Base-by-base conservation (phyloP, 2,797 vertebrate species). In the Pseudomugil gertrudae region DNA sequence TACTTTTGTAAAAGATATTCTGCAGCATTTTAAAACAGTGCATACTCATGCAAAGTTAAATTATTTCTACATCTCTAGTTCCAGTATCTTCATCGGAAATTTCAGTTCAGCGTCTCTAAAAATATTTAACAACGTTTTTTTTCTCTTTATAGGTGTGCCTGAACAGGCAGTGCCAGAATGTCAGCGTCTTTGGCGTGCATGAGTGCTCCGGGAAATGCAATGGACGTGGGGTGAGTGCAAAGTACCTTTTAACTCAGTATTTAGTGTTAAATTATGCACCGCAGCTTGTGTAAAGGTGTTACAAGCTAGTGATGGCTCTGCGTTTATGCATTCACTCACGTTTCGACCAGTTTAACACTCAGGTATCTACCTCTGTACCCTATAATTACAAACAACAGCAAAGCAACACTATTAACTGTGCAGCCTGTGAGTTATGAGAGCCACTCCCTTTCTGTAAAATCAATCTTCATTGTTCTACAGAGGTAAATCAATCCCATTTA, bases 101-200 rank as follows among this genome's bases (percentile, higher is more conserved):
- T 57, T 7, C 24, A 61, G 13, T 65, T 53, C 51, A 55, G 10
- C 24, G 14, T 51, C 27, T 57, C 43, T 61, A 38, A 40, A 69
- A 76, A 66, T 27, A 14, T 50, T 65, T 58, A 72, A 63, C 50
- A 59, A 62, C 58, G 62, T n/a, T n/a, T n/a, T 30, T 72, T 47
- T 69, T 66, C 51, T 40, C 32, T 63, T 77, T 61, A 0, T 87
- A 99, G 98, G 95, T 99, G 81, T 99, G 98, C 74, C 93, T 98
- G 74, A 96, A 97, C 60, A 95, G 98, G 0, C 95, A 84, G 33
- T 99, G 98, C 84, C 96, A 98, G 87, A 99, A 99, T 30, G 91
- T 96, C 66, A 99, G 95, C 5, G 88, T 96, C 57, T 98, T 98
- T 17, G 96, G 96, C 0, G 95, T 99, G 29, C 95, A 96, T 0